A percentile compares a stretch with the other conserved stretches of the same genome.
phyloP scores from a whole-genome alignment of 2,113 vertebrate genomes.

The Dolichotis patagonum region DNA sequence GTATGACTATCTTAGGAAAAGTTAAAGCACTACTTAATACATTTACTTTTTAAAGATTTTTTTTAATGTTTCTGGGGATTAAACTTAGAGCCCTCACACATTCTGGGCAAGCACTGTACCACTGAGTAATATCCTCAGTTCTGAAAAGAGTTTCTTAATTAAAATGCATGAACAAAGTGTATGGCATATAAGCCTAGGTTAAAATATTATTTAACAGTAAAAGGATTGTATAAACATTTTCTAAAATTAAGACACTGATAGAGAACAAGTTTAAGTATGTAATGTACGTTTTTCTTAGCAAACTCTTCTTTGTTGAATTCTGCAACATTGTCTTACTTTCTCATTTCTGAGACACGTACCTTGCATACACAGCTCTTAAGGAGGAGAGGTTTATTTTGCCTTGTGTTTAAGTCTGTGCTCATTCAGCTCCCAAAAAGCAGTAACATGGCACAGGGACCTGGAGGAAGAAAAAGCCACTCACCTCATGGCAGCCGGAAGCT shows the following conservation, averaged over 20 bases:
- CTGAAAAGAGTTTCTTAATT: neutral
- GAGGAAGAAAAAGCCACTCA: neutral
- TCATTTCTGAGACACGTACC: neutral
- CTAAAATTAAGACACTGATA: neutral
- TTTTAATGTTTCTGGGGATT: neutral
- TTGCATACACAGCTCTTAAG: neutral
- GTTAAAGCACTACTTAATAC: neutral
- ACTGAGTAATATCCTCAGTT: neutral
- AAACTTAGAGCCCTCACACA: neutral
- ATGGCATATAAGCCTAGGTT: neutral
- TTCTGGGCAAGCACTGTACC: neutral
- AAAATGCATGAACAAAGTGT: neutral
- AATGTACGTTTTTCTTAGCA: neutral
- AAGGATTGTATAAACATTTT: neutral
- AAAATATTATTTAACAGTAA: neutral
- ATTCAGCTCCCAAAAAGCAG: neutral
- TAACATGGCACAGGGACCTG: neutral
- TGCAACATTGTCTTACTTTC: neutral
- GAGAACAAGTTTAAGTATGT: conserved; percentile 16
- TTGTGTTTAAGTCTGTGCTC: neutral
- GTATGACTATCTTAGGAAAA: neutral
- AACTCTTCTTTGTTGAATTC: neutral
- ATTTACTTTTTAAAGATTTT: conserved; percentile 10
- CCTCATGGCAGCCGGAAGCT: neutral
- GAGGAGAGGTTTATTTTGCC: neutral